Conservation (phyloP, 2,113 vertebrate species). For the Thalassarche chlororhynchos region DNA sequence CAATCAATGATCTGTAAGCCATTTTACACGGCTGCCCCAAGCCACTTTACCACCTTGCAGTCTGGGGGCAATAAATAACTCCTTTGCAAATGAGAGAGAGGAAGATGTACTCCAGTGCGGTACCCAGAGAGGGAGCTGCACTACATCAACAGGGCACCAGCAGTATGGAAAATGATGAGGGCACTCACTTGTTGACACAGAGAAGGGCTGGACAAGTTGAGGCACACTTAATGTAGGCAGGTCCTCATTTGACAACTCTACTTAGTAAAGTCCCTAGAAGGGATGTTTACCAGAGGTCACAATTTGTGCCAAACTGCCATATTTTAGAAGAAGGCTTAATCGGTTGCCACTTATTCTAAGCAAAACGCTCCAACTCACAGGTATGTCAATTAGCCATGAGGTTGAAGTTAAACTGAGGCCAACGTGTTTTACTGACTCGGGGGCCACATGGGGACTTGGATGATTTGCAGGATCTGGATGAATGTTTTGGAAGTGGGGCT, state of each 20-base stretch:
- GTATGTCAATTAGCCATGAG: background rate
- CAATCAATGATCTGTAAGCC: constrained; percentile 53
- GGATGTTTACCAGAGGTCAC: background rate
- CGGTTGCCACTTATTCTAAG: background rate
- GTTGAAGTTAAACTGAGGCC: background rate
- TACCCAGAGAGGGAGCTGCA: background rate
- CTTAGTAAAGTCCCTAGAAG: background rate
- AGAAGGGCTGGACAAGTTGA: background rate
- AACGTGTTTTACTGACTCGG: background rate
- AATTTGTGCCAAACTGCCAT: background rate
- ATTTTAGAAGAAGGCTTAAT: background rate
- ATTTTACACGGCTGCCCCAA: background rate
- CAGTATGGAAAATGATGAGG: fast-evolving
- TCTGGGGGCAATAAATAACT: background rate
- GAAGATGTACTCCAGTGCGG: background rate
- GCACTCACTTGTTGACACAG: background rate
- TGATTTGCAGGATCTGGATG: background rate
- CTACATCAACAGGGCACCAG: fast-evolving
- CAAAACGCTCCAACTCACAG: background rate
- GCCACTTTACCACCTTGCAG: background rate
- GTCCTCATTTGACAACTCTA: background rate
- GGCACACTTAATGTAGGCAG: background rate
- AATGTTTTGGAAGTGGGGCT: background rate
- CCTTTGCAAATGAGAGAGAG: background rate
- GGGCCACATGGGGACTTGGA: background rate